Conservation (phyloP, 92 coral and sea anemone species). For the Siderastrea radians region DNA sequence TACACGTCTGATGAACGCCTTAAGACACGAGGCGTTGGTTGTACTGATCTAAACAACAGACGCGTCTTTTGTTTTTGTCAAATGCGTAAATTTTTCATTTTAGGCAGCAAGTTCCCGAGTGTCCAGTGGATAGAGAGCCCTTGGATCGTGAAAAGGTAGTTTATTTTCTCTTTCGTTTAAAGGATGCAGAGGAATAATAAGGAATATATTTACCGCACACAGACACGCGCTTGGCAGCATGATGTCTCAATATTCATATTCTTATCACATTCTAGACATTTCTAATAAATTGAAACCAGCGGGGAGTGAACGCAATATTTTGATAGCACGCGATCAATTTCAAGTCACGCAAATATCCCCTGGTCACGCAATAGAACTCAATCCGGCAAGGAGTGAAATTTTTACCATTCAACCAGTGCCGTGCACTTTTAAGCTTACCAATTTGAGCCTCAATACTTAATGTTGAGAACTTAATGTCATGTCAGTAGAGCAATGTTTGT, state of each 20-base stretch:
- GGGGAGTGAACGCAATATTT: background rate
- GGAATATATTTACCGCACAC: background rate
- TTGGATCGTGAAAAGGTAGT: constrained; percentile 52
- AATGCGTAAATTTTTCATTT: background rate
- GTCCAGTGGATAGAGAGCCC: constrained; percentile 44
- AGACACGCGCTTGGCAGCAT: background rate
- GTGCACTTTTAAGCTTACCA: no score
- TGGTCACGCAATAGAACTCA: background rate
- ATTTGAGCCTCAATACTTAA: no score
- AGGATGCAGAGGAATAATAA: background rate
- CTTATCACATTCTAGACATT: constrained; percentile 28
- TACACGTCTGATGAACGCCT: background rate
- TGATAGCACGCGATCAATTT: background rate
- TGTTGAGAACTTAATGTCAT: no score
- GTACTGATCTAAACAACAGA: background rate
- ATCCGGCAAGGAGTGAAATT: no score
- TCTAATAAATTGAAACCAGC: constrained; percentile 38
- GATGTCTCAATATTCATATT: background rate
- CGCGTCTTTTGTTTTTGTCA: background rate
- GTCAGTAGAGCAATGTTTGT: no score
- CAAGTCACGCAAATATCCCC: background rate
- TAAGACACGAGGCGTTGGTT: background rate
- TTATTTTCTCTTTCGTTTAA: background rate
- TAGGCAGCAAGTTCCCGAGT: constrained; percentile 41
- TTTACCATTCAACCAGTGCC: background rate